Evolutionary conservation across 2,113 vertebrate species (phyloP).

Genomic region (Lucifuga dentata): DNA sequence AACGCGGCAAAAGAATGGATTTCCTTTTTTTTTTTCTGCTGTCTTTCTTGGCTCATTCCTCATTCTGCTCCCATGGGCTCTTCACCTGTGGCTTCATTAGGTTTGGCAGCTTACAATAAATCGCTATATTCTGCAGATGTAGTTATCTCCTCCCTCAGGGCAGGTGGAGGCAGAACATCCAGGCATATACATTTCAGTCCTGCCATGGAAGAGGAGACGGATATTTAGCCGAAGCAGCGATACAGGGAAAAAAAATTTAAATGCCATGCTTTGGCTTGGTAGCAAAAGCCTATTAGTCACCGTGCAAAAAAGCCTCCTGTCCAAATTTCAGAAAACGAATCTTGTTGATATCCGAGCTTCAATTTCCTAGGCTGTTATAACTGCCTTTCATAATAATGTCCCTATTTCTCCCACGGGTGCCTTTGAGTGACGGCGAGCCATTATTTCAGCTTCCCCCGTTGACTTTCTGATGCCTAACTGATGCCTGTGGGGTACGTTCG

Average conservation of each 20-base stretch:
- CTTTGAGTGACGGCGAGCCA: constrained; percentile 48
- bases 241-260: not conserved
- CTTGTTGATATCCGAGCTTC: constrained; percentile 26
- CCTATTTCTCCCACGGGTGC: constrained; percentile 21
- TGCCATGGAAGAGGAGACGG: not conserved
- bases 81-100: constrained; percentile 31
- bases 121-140: constrained; percentile 34
- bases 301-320: constrained; percentile 17
- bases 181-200: not conserved
- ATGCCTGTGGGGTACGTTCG: constrained; percentile 28
- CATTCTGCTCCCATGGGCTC: constrained; percentile 12
- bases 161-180: constrained; percentile 8
- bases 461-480: constrained; percentile 12
- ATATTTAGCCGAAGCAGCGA: not conserved
- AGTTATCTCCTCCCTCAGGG: constrained; percentile 20
- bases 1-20: constrained; percentile 18
- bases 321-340: constrained; percentile 33
- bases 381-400: constrained; percentile 36
- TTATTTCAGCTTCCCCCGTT: constrained; percentile 36
- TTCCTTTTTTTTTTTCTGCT: constrained; percentile 10
- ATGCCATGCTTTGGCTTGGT: constrained; percentile 6
- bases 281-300: constrained; percentile 37
- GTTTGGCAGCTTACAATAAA: constrained; percentile 42
- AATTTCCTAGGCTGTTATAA: constrained; percentile 27
- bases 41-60: constrained; percentile 29